Evolutionary conservation across 37 sponge, comb jelly and placozoan species (phyloP).

Genomic region (Aphrocallistes beatrix): DNA sequence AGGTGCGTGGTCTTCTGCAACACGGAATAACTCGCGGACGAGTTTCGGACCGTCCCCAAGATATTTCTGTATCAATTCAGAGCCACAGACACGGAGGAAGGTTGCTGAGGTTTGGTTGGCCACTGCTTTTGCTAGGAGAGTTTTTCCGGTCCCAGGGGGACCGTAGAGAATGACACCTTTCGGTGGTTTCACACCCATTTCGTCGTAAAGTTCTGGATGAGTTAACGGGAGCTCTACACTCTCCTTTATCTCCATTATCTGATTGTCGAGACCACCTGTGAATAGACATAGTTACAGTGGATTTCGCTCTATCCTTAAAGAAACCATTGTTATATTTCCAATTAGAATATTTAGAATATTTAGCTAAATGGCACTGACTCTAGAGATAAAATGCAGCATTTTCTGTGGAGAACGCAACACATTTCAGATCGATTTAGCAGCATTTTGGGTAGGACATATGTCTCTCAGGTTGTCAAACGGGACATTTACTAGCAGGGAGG

Average conservation of each 20-base stretch:
- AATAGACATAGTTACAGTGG: too few relatives aligned
- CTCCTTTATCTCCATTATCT: constrained; percentile 98
- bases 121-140: constrained; percentile 95
- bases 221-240: constrained; percentile 96
- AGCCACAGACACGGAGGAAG: constrained; percentile 94
- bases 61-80: constrained; percentile 96
- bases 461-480: too few relatives aligned
- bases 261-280: constrained; percentile 86
- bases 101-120: constrained; percentile 99
- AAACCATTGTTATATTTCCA: too few relatives aligned
- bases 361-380: too few relatives aligned
- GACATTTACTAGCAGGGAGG: too few relatives aligned
- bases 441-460: too few relatives aligned
- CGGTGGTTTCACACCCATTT: constrained; percentile 97
- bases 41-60: constrained; percentile 98
- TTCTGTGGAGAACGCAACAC: too few relatives aligned
- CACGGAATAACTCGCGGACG: constrained; percentile 92
- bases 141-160: constrained; percentile 97
- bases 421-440: too few relatives aligned
- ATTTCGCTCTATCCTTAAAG: too few relatives aligned
- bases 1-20: constrained; percentile 97
- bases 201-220: constrained; percentile 97
- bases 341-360: too few relatives aligned
- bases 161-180: constrained; percentile 99
- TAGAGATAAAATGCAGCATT: too few relatives aligned